These are phyloP conservation scores for Calliopsis andreniformis DNA, from an alignment of 1,140 invertebrate genomes.

Conservation along the genomic window DNA sequence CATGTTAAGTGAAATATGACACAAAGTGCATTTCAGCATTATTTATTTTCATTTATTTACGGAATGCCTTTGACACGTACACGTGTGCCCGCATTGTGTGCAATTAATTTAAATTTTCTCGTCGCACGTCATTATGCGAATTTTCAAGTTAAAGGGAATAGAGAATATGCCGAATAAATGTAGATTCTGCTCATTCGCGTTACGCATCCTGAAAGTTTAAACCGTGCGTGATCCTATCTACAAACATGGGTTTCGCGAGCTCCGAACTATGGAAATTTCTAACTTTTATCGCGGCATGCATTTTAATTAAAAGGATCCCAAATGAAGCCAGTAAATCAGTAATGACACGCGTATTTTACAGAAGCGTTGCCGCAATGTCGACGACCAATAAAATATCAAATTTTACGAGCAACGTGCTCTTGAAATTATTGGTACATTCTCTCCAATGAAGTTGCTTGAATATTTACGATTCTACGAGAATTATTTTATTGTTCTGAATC, in stretches of 20 bases:
- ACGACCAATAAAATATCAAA: background rate
- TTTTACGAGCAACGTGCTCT: too few relatives aligned
- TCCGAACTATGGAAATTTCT: background rate
- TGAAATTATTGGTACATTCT: too few relatives aligned
- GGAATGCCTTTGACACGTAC: background rate
- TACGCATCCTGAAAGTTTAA: conserved; percentile 26
- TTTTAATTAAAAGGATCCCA: conserved; percentile 32
- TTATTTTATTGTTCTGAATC: too few relatives aligned
- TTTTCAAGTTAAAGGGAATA: background rate
- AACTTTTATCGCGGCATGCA: conserved; percentile 3
- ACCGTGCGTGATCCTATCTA: background rate
- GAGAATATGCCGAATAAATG: background rate
- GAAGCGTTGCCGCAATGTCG: background rate
- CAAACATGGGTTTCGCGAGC: too few relatives aligned
- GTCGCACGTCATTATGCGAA: background rate
- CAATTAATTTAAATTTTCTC: conserved; percentile 22
- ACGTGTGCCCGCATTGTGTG: background rate
- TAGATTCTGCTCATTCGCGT: conserved; percentile 1
- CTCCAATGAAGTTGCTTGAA: too few relatives aligned
- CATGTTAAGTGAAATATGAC: too few relatives aligned
- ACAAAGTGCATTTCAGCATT: too few relatives aligned
- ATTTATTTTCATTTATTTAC: too few relatives aligned
- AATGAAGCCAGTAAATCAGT: background rate
- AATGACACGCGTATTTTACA: background rate
- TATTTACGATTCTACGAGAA: too few relatives aligned